Evolutionary conservation across 2,888 invertebrate species (phyloP).

Genomic region (Gymnoscelis rufifasciata): DNA sequence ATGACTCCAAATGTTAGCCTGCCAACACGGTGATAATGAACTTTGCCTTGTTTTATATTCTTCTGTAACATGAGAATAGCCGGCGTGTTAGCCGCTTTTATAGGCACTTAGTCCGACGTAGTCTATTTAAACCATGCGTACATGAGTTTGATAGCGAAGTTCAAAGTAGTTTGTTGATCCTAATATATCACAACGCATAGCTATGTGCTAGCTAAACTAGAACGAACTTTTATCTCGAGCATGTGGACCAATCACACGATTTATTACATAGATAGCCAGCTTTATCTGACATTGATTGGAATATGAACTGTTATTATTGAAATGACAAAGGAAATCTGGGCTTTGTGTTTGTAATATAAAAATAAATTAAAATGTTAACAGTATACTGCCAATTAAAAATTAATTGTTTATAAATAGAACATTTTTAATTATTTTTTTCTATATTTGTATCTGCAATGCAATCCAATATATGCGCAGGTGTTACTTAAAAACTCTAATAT

Average conservation of each 20-base stretch:
- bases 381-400: too few relatives aligned
- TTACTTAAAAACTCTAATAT: too few relatives aligned
- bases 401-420: too few relatives aligned
- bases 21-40: constrained; percentile 15
- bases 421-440: too few relatives aligned
- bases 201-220: background rate
- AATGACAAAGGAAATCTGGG: constrained; percentile 3
- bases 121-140: constrained; percentile 40
- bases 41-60: constrained; percentile 20
- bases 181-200: constrained; percentile 28
- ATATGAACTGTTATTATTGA: constrained; percentile 12
- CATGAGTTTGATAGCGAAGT: constrained; percentile 54
- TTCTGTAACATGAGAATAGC: constrained; percentile 16
- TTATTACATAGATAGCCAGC: background rate
- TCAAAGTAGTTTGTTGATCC: constrained; percentile 52
- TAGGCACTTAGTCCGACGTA: constrained; percentile 27
- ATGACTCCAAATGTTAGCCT: constrained; percentile 6
- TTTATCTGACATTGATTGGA: constrained; percentile 4
- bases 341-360: background rate
- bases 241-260: constrained; percentile 4
- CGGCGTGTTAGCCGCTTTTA: constrained; percentile 11
- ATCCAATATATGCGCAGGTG: too few relatives aligned
- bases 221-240: constrained; percentile 8
- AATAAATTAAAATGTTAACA: background rate
- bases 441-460: too few relatives aligned